Base-by-base conservation (phyloP, 1,140 invertebrate species). In the Pogonognathellus flavescens region DNA sequence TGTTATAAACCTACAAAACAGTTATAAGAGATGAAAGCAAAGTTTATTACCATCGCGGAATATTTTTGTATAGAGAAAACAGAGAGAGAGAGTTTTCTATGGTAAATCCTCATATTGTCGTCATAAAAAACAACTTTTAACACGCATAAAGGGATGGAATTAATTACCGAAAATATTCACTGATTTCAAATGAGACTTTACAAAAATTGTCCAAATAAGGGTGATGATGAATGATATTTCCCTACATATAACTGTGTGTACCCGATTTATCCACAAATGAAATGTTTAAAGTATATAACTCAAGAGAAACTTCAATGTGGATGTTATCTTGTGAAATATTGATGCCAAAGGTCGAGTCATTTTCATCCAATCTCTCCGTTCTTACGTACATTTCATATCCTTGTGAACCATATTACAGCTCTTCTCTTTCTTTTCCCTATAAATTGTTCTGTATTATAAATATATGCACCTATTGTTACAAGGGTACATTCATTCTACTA, bases 11-110 rank as follows among this genome's bases (percentile, higher is more conserved):
- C 70, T 76, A 76, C 70, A 76, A 76, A 76, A 31, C 70, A 76
- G 70, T 76, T 76, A 76, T 76, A 76, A 76, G 70, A 76, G 70
- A 76, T 76, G 70, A 76, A 76, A 76, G 70, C 70, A 76, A 76
- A 76, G 70, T 76, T 76, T 76, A 76, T 76, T 76, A 76, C 70
- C 70, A 76, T 76, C 70, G 70, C 70, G 70, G 70, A 76, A 76
- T 76, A 76, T 76, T 76, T 76, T 76, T 76, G 70, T 76, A 76
- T 76, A 76, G 70, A 76, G 70, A 76, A 76, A 25, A 76, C 31
- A 76, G 70, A 76, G 70, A 76, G 70, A 76, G 70, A 76, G 70
- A 76, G 70, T 76, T 76, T 76, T 76, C 70, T 76, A 76, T 76
- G 70, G 41, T 76, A 50, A 76, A 76, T 31, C 70, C 70, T 76